Base-by-base conservation (phyloP, 2,113 vertebrate species). In the Thunnus thynnus region DNA sequence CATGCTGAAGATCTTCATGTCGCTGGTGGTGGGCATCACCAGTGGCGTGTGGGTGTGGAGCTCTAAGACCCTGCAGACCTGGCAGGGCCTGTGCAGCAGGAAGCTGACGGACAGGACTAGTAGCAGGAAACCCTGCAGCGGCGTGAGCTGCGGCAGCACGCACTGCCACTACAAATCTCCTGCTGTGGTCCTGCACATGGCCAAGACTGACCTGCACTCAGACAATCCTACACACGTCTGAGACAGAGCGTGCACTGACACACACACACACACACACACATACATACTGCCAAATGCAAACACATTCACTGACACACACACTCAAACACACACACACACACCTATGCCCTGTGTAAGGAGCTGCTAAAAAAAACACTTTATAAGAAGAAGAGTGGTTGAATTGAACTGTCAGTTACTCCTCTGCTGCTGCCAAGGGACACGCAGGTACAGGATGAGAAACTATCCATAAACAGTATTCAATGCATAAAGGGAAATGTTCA, bases 1-100 rank as follows among this genome's bases (percentile, higher is more conserved):
- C 87, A 98, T 99, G 97, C 96, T 99, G n/a, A 99, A 99, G 94
- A 99, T 98, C 93, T 99, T 99, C 94, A 99, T 99, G 98, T 99
- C 98, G 0, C 94, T 99, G 91, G 98, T 98, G 92, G 98, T 99
- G 60, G 98, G 98, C 85, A 99, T 99, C 95, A 99, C 98, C 93
- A 99, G 98, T 0, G 98, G 98, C 0, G 97, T 99, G 70, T 99
- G 99, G 99, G 97, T 99, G n/a, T 99, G 99, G 99, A 99, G 99
- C 94, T 98, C 98, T 82, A 99, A 99, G 95, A 99, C 98, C 0
- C 95, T 99, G 87, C 98, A 99, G 95, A 98, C 97, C 83, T 99
- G 98, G 98, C 98, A 99, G 94, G 96, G 95, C 57, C 94, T 99
- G 74, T 99, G 97, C 91, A 96, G 96, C 94, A 96, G 96, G 67